Base-by-base conservation (phyloP, 2,113 vertebrate genomes). In the Varanus komodoensis region DNA sequence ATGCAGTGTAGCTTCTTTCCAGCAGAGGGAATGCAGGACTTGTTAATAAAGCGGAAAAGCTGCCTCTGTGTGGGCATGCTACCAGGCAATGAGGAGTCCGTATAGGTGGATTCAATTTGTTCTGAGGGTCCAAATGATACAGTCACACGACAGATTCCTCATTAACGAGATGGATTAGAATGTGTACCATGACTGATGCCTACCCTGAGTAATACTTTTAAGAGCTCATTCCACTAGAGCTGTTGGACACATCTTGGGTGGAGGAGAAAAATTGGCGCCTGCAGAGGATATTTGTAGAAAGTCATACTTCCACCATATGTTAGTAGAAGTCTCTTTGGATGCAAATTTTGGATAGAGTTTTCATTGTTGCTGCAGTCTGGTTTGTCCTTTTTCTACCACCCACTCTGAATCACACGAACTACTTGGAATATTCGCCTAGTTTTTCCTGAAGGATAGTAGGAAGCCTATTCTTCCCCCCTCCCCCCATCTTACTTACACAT, bases 221-320 rank as follows among this genome's bases (percentile, higher is more conserved):
- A 96, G 93, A 96, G 95, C 95, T 95, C 92, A 21, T 94, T 95
- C 93, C 86, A 80, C 86, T 89, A 29, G 91, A 95, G 93, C 93
- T 95, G 90, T 92, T 96, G 95, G 93, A 96, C 57, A 85, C 93
- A 94, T 94, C 92, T 96, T 94, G 96, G 94, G 93, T 96, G 93
- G 95, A 95, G 93, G 92, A 96, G 92, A 96, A 90, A 96, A 96
- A 94, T 96, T 96, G 96, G 96, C 95, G 92, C 92, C 92, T 94
- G 93, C 19, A 8, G 93, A 95, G 95, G 95, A 95, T 96, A 96
- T 96, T 96, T 96, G 96, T 93, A 96, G 95, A 95, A 96, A 96
- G 95, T 96, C 94, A 96, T 91, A 96, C 95, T 96, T 96, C 95
- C 91, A 96, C 95, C 96, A 96, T 96, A 96, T 96, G 96, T 95